Evolutionary conservation across 1,140 invertebrate species (phyloP), one percentile per base, ranked within the genome.

Genomic region (Sitodiplosis mosellana): DNA sequence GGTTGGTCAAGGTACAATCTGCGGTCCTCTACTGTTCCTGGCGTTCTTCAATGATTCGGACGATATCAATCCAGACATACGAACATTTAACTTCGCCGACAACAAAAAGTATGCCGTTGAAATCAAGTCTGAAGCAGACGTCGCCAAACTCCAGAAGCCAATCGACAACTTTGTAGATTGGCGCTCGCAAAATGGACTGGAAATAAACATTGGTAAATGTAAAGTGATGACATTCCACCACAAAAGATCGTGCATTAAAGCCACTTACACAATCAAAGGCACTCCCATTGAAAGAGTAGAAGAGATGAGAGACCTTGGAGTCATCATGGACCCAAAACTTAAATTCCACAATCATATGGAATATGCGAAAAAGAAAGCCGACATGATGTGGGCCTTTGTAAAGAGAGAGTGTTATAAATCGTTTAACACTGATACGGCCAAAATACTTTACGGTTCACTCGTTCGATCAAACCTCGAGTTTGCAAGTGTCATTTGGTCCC

Each of bases 21-120:
- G 27, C 10, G 54, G 53, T 52, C 47, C 27, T 36, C 38, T 49
- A 54, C 50, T 45, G 33, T 53, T 41, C 12, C 12, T 40, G 6
- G 3, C 17, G 14, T 40, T 40, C 17, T 40, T 40, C 14, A 12
- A 40, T 40, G 37, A 40, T 40, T 40, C 37, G 4, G 37, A 40
- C 6, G 37, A 40, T 6, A 5, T 14, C 6, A 40, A 40, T 12
- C 27, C 27, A 10, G 10, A 27, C 10, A 27, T 10, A 5, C 14
- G 37, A 40, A 6, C 37, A 12, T 40, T 40, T 40, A 40, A 40
- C 12, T 40, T 40, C 12, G 37, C 37, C 3, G 37, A 40, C 12
- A 14, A 40, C 37, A 40, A 40, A 40, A 40, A 40, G 12, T 15
- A 5, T 6, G 14, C 37, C 4, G 17, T 40, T 6, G 14, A 15